Evolutionary conservation across 2,113 vertebrate genomes (phyloP), one percentile per base, ranked within the genome.

Genomic region (Prionailurus bengalensis): DNA sequence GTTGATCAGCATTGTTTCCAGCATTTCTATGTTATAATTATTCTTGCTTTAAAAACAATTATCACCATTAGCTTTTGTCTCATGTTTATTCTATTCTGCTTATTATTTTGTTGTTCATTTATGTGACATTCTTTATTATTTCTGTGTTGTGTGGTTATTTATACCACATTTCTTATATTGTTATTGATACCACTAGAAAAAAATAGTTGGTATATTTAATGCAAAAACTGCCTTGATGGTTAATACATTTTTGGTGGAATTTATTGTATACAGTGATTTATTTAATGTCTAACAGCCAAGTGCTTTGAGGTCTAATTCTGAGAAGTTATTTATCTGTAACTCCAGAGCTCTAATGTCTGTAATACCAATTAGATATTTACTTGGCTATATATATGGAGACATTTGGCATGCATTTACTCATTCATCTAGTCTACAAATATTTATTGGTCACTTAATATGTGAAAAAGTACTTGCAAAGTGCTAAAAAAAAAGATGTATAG

Each of bases 371-470:
- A 87, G 5, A 68, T 92, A 81, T 48, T 91, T 23, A 53, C 29
- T 93, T 91, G 27, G 25, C 66, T 82, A 65, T 48, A 88, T 1
- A 90, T 31, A 55, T 4, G 55, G 11, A 79, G 42, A 94, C 11
- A 88, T 51, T 76, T 97, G 36, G 11, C 25, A 66, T 5, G 7
- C 2, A 45, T 58, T 85, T 86, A 8, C 23, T 73, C 48, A 80
- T 91, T 92, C n/a, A 33, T 94, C 58, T 73, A 53, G 5, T 51
- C 17, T 90, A 90, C 25, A 86, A 48, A 83, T 89, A 74, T 87
- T 89, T 96, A 74, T 94, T 96, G 42, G 86, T 66, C 17, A 82
- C 29, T 74, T 93, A 63, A 36, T 78, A 68, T 12, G 1, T 80
- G 23, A 68, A 91, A 87, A 94, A 82, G 5, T 58, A 83, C 19